Evolutionary conservation across 2,888 invertebrate genomes (phyloP), one percentile per base, ranked within the genome.

Genomic region (Cephalotes varians): DNA sequence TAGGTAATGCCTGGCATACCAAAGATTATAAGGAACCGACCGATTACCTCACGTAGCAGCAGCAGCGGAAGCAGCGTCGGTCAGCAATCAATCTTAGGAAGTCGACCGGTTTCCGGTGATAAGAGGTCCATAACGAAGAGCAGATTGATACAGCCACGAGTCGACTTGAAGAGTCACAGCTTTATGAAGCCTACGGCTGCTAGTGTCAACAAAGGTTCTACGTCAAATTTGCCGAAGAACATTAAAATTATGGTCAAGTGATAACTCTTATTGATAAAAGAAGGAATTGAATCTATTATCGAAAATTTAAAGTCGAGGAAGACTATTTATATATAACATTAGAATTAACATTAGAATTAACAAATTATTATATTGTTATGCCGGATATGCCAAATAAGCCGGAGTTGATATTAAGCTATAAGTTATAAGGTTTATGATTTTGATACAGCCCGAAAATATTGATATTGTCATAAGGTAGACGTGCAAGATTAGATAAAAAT

Each of bases 111-210:
- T 40, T 62, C 73, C 40, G 51, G 74, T 6, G 86, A 84, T 0
- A 89, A 86, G 49, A 34, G 62, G 7, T 44, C 73, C 2, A 31
- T 72, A 2, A 47, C 87, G 21, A 93, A 91, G 67, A 93, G 92
- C 84, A 91, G 92, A 76, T 79, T 94, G 47, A 87, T 92, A 2
- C 94, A 94, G 60, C 93, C 94, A 10, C 91, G 92, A 60, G 84
- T 88, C 6, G 90, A 86, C 1, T 83, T 87, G 28, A 89, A 88
- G 37, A 91, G 89, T 85, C 94, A 94, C 83, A 94, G 97, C 84
- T 98, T 98, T 93, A 98, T 98, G 98, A 96, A 98, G 91, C 98
- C 98, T 0, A 98, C 98, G 0, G 97, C 98, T 37, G 97, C 98
- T 12, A 98, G 98, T 87, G 96, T 97, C 44, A 98, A 98, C 72